phyloP scores from a whole-genome alignment of 2,797 vertebrate species.

The Tauraco hartlaubi region DNA sequence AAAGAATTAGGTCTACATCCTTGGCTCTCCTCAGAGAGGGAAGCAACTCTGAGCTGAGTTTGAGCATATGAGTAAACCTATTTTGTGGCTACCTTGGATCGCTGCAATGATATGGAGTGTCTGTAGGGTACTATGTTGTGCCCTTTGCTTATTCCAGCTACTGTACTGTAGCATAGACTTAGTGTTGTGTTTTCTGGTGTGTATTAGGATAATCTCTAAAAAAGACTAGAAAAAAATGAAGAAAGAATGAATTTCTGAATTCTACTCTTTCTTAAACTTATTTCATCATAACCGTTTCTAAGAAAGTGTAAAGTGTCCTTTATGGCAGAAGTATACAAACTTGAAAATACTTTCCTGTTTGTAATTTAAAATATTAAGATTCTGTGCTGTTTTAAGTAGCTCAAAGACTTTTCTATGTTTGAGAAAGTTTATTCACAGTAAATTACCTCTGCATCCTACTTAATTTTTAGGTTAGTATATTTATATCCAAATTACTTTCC shows the following conservation, averaged over 20 bases:
- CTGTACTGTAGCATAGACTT: neutral
- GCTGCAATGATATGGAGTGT: neutral
- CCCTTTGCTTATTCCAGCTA: neutral
- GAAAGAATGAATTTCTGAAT: neutral
- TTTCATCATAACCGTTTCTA: neutral
- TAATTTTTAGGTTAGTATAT: neutral
- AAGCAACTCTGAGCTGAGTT: neutral
- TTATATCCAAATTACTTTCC: slow-evolving; percentile 26
- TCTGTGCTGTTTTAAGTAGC: neutral
- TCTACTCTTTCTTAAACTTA: neutral
- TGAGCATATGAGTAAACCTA: neutral
- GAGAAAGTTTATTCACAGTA: neutral
- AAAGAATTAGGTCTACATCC: neutral
- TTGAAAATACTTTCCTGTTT: neutral
- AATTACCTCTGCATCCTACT: neutral
- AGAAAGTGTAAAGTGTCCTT: neutral
- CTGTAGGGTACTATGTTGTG: neutral
- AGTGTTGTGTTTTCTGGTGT: neutral
- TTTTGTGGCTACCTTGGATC: neutral
- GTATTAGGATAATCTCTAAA: neutral
- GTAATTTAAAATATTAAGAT: neutral
- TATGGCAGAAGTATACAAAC: neutral
- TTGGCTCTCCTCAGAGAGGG: neutral
- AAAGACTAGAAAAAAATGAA: neutral
- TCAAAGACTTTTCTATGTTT: neutral